Base-by-base conservation (phyloP, 2,888 invertebrate genomes). In the Yponomeuta malinellus region DNA sequence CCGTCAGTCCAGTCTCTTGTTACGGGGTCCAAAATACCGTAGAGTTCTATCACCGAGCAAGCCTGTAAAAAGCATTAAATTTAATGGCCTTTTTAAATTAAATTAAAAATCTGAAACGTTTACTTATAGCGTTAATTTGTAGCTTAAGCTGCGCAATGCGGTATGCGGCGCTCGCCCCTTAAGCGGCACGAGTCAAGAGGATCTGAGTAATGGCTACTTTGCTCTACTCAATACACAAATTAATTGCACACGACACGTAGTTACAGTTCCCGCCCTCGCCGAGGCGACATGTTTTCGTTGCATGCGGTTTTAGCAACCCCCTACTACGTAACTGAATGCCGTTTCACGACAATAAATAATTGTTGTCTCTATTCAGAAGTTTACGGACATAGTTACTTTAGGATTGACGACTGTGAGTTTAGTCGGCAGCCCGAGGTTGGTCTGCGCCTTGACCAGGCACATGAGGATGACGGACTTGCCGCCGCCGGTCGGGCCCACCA, bases 1-100 rank as follows among this genome's bases (percentile, higher is more conserved):
- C 98, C 98, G 83, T 98, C 98, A 1, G 97, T 96, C 98, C 98
- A 98, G 84, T 98, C 98, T 79, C 98, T 93, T 0, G 97, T 97
- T 29, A 94, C 92, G 0, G 97, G 96, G 85, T 98, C 97, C 70
- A 98, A 89, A 74, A 96, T 95, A 0, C 98, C 98, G 78, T 98
- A 98, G 31, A 98, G 92, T 85, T 98, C 98, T 73, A 96, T 93
- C 2, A 98, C 97, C 2, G 97, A 96, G 77, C 96, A 96, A 5
- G 98, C 97, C 95, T 95, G 83, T 43, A 3, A 43, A 43, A 2
- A 33, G 33, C 5, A 33, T 43, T 8, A 43, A 48, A 63, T 12
- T 66, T 75, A 70, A 43, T 8, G 9, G 43, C 6, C 29, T 8
- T 1, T 8, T 43, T 43, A 43, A 43, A 43, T 4, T 33, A 23